Evolutionary conservation across 2,797 vertebrate genomes (phyloP).

Genomic region (Cheirogaleus major): DNA sequence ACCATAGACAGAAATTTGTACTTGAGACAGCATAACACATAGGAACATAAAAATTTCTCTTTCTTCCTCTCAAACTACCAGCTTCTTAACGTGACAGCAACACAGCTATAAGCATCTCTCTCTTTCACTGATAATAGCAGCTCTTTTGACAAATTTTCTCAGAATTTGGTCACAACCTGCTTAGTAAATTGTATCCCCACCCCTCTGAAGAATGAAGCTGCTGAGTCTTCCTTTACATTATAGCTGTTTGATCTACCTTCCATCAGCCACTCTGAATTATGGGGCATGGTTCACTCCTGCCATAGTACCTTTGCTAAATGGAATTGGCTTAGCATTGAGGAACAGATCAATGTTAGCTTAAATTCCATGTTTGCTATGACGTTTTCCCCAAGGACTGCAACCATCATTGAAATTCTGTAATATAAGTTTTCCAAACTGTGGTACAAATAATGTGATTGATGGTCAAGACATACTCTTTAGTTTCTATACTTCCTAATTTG

Average conservation of each 20-base stretch:
- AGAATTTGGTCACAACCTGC: background rate
- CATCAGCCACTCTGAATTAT: background rate
- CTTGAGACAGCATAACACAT: background rate
- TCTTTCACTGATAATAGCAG: background rate
- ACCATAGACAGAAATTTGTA: background rate
- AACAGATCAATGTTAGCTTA: background rate
- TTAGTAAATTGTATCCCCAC: background rate
- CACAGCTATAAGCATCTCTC: background rate
- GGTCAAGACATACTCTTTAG: background rate
- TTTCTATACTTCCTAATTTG: background rate
- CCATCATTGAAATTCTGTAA: background rate
- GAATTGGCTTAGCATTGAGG: background rate
- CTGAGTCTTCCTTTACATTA: background rate
- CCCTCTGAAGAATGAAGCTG: background rate
- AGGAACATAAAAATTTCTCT: background rate
- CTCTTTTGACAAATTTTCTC: background rate
- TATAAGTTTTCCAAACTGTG: background rate
- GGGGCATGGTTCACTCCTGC: background rate
- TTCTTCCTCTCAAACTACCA: background rate
- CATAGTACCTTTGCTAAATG: background rate
- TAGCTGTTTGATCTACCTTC: background rate
- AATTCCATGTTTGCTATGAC: background rate
- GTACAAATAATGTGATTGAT: background rate
- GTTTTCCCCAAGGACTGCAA: background rate
- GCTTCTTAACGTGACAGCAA: background rate